Evolutionary conservation across 2,113 vertebrate genomes (phyloP), one percentile per base, ranked within the genome.

Genomic region (Raja brachyura): DNA sequence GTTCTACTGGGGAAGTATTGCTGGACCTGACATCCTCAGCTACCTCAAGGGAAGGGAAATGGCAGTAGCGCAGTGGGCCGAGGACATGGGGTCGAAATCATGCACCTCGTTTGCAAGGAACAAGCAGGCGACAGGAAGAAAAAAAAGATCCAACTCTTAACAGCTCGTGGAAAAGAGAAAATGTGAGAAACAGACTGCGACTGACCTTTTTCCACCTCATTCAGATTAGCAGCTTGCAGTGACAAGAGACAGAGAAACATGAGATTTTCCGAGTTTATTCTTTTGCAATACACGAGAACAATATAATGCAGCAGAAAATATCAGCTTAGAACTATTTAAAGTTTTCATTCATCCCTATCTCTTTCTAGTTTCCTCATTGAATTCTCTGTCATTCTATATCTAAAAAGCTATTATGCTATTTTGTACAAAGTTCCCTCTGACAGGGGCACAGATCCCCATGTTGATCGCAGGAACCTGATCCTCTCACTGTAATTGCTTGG

Each of bases 121-220:
- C 70, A 77, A 90, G 93, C 93, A 77, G 85, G 56, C 63, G 85
- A 75, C 48, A 61, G 63, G 76, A 93, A 56, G 63, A 28, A 61
- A 66, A 22, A 78, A 11, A 78, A 78, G 59, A 93, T 94, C 93
- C 94, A n/a, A 86, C 93, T 93, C 93, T 93, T 48, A 93, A 73
- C 95, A 93, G 96, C 70, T 96, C 96, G 85, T 94, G 78, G 94
- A 93, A 93, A 96, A 94, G 81, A 94, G 95, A 96, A 96, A 96
- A 95, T 95, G 96, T 95, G 96, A 96, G 95, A 92, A 92, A 92
- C 90, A 92, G 90, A 92, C 90, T 92, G 96, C 96, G 95, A 99
- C 98, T 99, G 97, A 99, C 98, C 99, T 99, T 99, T 98, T 97
- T 99, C 98, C 98, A 99, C 99, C 97, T 99, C 98, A 99, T 99